Evolutionary conservation across 2,888 invertebrate genomes (phyloP), one percentile per base, ranked within the genome.

Genomic region (Bedellia somnulentella): DNA sequence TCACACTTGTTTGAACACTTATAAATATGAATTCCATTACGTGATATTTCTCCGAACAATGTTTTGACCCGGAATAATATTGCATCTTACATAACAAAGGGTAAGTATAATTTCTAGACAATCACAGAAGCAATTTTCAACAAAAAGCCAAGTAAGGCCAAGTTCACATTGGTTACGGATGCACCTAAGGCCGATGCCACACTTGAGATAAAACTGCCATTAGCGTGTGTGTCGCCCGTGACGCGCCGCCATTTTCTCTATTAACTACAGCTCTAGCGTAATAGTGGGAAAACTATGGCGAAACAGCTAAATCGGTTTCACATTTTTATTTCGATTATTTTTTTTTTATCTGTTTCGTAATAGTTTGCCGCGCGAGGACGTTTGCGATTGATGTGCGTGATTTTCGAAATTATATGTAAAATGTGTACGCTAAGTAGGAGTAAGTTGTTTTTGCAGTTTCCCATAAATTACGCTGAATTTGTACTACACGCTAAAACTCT

Each of bases 191-290:
- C 57, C 66, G 67, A 68, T 68, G 58, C 54, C 51, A 57, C 53
- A 58, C 55, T 58, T 58, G 51, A 70, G 70, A 73, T 71, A 64
- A 59, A 46, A 40, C 47, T 34, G 16, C 52, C 43, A 67, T 71
- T 70, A 73, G 35, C 34, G 61, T 61, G 70, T 56, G 52, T 68
- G 71, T 71, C 71, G 45, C 55, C 71, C 68, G 61, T 64, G 51
- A 64, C 60, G n/a, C n/a, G 62, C 27, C 57, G 62, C 66, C 68
- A 68, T 68, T 49, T 70, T 67, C 57, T 35, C 56, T 58, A 61
- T 63, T 66, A 63, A 57, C 56, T 57, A 52, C 49, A 41, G 42
- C 38, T 29, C 40, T 41, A 48, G 48, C 52, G 52, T 60, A 60
- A 62, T 60, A 62, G 52, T 70, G 70, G 62, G 63, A 68, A 68